Evolutionary conservation across 2,113 vertebrate genomes (phyloP).

Genomic region (Loxodonta africana): DNA sequence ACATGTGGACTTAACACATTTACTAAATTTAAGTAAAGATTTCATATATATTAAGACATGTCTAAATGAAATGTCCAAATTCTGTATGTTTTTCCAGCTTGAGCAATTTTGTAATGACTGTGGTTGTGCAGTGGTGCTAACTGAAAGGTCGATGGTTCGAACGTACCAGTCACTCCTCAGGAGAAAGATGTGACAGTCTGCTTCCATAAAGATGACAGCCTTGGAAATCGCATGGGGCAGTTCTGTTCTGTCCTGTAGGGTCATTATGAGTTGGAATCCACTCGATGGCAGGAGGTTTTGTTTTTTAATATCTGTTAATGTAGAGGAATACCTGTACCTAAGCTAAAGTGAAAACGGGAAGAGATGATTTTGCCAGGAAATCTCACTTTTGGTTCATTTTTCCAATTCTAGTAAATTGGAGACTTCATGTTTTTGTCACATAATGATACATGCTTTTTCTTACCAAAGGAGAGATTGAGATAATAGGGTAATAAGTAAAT

Average conservation of each 20-base stretch:
- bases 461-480: background rate
- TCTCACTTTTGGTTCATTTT: slow-evolving; percentile 14
- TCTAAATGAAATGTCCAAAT: background rate
- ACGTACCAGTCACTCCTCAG: no score
- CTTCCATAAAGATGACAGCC: no score
- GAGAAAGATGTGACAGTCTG: no score
- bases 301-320: background rate
- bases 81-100: background rate
- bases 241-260: no score
- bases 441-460: background rate
- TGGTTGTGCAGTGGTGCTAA: background rate
- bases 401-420: background rate
- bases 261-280: no score
- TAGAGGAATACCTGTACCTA: background rate
- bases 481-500: background rate
- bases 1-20: background rate
- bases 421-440: background rate
- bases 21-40: background rate
- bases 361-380: slow-evolving; percentile 11
- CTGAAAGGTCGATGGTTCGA: no score
- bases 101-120: background rate
- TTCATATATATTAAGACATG: background rate
- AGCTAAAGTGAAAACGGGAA: background rate
- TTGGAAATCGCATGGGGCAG: no score
- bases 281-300: background rate